Evolutionary conservation across 2,888 invertebrate genomes (phyloP).

Genomic region (Pseudeuparius sepicola): DNA sequence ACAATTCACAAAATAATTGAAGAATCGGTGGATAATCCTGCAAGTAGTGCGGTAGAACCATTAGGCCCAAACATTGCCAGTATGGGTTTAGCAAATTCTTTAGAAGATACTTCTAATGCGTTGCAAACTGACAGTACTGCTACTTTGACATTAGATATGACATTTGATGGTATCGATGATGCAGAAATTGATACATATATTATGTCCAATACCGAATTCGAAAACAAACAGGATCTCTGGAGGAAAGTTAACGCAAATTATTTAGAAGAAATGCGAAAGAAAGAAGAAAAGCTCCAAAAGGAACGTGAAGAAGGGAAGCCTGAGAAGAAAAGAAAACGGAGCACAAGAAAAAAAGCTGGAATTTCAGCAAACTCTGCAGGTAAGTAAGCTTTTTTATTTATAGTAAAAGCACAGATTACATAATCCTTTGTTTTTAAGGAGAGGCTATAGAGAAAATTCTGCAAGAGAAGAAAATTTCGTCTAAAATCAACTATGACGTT

Average conservation of each 20-base stretch:
- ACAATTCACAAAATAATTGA: constrained; percentile 38
- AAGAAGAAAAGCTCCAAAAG: constrained; percentile 68
- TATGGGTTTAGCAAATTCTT: constrained; percentile 58
- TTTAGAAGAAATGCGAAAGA: constrained; percentile 76
- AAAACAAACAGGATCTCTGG: constrained; percentile 79
- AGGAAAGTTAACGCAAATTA: constrained; percentile 79
- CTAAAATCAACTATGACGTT: constrained; percentile 97
- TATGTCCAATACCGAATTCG: constrained; percentile 68
- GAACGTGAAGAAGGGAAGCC: constrained; percentile 80
- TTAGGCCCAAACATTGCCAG: constrained; percentile 65
- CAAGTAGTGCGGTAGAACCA: too few species aligned
- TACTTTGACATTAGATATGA: constrained; percentile 30
- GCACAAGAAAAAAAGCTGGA: constrained; percentile 50
- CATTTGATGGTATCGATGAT: constrained; percentile 74
- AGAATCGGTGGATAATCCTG: constrained; percentile 31
- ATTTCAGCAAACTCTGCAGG: constrained; percentile 61
- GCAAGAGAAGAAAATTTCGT: constrained; percentile 89
- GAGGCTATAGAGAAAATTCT: constrained; percentile 89
- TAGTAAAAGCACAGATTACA: constrained; percentile 39
- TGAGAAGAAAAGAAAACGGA: constrained; percentile 67
- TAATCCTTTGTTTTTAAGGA: constrained; percentile 11
- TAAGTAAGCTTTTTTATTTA: too few species aligned
- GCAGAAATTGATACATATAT: constrained; percentile 83
- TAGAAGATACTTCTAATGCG: constrained; percentile 40
- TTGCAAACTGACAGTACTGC: constrained; percentile 22